Percentiles rank a stretch among this genome's conserved stretches.
Conservation (phyloP, 2,888 invertebrate genomes). For the Masnerella sp. region DNA sequence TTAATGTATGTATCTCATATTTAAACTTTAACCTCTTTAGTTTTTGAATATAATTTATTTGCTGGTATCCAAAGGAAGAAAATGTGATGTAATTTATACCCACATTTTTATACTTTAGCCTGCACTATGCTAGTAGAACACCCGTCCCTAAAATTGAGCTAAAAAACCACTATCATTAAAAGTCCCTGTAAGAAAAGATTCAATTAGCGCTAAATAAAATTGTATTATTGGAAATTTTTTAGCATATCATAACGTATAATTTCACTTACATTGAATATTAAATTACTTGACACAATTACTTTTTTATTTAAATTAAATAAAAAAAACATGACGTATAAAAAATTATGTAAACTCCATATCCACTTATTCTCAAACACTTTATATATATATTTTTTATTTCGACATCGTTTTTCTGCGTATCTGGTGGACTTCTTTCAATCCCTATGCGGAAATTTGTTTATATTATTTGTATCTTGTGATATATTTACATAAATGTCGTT, state of each 20-base stretch:
- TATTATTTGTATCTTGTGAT: no score
- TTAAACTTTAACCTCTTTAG: no score
- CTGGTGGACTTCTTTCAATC: no score
- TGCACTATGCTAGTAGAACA: constrained; percentile 5
- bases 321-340: constrained; percentile 16
- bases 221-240: constrained; percentile 8
- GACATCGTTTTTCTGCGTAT: no score
- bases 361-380: no score
- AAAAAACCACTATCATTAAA: constrained; percentile 7
- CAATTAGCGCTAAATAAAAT: constrained; percentile 10
- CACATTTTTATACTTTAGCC: constrained; percentile 7
- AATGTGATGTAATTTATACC: neutral
- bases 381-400: no score
- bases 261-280: constrained; percentile 8
- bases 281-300: constrained; percentile 10
- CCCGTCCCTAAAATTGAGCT: constrained; percentile 11
- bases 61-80: no score
- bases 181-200: constrained; percentile 1
- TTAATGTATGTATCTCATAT: no score
- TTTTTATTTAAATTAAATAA: constrained; percentile 19
- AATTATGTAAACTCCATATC: no score
- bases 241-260: constrained; percentile 5
- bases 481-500: no score
- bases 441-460: no score
- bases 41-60: no score